Conservation (phyloP, 2,888 invertebrate species). For the Agrotis exclamationis region DNA sequence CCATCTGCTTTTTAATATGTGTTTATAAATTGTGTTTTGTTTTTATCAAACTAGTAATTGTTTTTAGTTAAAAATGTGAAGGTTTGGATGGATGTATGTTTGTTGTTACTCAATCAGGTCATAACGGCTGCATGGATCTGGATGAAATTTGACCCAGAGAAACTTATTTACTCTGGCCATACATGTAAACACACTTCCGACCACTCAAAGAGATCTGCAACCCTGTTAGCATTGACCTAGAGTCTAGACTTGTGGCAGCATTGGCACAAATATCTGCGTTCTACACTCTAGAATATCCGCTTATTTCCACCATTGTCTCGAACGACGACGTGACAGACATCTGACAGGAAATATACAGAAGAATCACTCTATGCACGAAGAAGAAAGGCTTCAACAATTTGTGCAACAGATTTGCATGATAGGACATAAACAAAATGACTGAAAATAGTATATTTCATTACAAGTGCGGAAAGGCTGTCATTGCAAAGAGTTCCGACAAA, state of each 20-base stretch:
- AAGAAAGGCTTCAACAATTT: neutral
- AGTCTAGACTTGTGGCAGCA: slow-evolving; percentile 23
- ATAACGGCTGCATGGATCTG: too few species aligned
- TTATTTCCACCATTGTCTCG: slow-evolving; percentile 43
- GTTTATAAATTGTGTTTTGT: neutral
- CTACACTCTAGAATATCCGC: slow-evolving; percentile 44
- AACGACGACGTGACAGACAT: neutral
- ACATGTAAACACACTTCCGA: neutral
- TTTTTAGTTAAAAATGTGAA: too few species aligned
- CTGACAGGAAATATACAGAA: slow-evolving; percentile 15
- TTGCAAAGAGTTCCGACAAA: too few species aligned
- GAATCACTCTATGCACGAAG: neutral
- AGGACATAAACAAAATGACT: too few species aligned
- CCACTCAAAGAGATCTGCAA: neutral
- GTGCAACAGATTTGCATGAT: too few species aligned
- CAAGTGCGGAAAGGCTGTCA: too few species aligned
- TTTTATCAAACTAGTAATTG: neutral
- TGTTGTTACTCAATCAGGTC: too few species aligned
- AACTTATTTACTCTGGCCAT: neutral
- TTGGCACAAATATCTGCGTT: slow-evolving; percentile 44
- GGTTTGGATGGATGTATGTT: too few species aligned
- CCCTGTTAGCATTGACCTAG: slow-evolving; percentile 43
- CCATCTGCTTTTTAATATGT: neutral
- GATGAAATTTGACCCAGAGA: too few species aligned
- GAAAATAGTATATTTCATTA: too few species aligned